phyloP scores from a whole-genome alignment of 2,888 invertebrate genomes.

The Oeneis ivallda region DNA sequence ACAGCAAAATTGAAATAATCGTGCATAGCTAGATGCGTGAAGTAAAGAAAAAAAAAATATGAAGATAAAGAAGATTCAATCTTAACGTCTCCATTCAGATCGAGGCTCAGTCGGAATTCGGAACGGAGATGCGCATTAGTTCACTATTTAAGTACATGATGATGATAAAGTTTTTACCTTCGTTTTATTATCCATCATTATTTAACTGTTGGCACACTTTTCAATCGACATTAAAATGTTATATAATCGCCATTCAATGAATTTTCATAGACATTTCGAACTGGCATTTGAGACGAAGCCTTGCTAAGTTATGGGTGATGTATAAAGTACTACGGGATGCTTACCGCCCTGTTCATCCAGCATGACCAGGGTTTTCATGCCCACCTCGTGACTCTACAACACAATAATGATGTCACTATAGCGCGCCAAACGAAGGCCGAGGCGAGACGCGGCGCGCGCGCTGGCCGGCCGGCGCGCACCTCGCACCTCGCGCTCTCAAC shows the following conservation, averaged over 20 bases:
- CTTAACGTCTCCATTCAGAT: slow-evolving; percentile 57
- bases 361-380: slow-evolving; percentile 99
- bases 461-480: slow-evolving; percentile 35
- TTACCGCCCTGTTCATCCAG: slow-evolving; percentile 99
- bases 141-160: slow-evolving; percentile 65
- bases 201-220: slow-evolving; percentile 70
- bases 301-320: slow-evolving; percentile 77
- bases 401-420: slow-evolving; percentile 83
- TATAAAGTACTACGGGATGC: slow-evolving; percentile 84
- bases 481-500: slow-evolving; percentile 58
- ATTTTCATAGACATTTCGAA: slow-evolving; percentile 69
- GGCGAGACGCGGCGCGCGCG: slow-evolving; percentile 57
- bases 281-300: slow-evolving; percentile 79
- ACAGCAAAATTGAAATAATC: slow-evolving; percentile 77
- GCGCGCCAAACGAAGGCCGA: slow-evolving; percentile 76
- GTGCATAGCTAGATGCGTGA: slow-evolving; percentile 81
- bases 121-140: slow-evolving; percentile 59
- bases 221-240: slow-evolving; percentile 63
- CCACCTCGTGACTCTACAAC: slow-evolving; percentile 99
- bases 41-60: slow-evolving; percentile 68
- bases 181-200: slow-evolving; percentile 67
- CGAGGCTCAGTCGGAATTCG: slow-evolving; percentile 47
- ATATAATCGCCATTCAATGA: slow-evolving; percentile 70
- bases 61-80: slow-evolving; percentile 43
- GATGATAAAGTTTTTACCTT: slow-evolving; percentile 70